Conservation (phyloP, 2,888 invertebrate genomes). For the Phortica okadai region DNA sequence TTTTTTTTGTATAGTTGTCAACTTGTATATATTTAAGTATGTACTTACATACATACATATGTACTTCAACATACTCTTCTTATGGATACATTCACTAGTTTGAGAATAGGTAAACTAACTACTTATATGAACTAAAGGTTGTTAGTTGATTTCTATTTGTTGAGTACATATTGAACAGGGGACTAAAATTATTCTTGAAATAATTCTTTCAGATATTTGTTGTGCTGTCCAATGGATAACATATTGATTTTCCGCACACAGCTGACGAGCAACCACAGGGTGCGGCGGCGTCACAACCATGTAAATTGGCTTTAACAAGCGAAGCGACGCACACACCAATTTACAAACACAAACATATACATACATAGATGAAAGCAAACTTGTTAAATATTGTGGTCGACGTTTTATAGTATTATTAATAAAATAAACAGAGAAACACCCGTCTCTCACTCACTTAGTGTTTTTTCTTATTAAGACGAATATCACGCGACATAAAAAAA, state of each 20-base stretch:
- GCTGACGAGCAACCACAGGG: slow-evolving; percentile 31
- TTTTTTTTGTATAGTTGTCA: slow-evolving; percentile 58
- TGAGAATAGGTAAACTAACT: not conserved
- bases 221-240: slow-evolving; percentile 4
- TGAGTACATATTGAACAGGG: not conserved
- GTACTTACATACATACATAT: no score
- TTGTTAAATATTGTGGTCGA: slow-evolving; percentile 18
- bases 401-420: slow-evolving; percentile 33
- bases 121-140: not conserved
- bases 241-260: slow-evolving; percentile 31
- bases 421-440: slow-evolving; percentile 39
- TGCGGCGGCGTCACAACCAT: slow-evolving; percentile 17
- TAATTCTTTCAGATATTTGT: not conserved
- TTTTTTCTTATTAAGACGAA: slow-evolving; percentile 28
- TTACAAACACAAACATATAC: slow-evolving; percentile 39
- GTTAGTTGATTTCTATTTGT: not conserved
- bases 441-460: slow-evolving; percentile 13
- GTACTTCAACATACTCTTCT: no score
- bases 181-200: not conserved
- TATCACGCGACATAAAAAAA: slow-evolving; percentile 45
- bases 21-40: no score
- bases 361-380: slow-evolving; percentile 44
- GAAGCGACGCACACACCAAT: slow-evolving; percentile 42
- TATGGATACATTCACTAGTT: no score
- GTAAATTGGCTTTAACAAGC: slow-evolving; percentile 43